phyloP scores from a whole-genome alignment of 2,797 vertebrate genomes.

The Holocentrus rufus region DNA sequence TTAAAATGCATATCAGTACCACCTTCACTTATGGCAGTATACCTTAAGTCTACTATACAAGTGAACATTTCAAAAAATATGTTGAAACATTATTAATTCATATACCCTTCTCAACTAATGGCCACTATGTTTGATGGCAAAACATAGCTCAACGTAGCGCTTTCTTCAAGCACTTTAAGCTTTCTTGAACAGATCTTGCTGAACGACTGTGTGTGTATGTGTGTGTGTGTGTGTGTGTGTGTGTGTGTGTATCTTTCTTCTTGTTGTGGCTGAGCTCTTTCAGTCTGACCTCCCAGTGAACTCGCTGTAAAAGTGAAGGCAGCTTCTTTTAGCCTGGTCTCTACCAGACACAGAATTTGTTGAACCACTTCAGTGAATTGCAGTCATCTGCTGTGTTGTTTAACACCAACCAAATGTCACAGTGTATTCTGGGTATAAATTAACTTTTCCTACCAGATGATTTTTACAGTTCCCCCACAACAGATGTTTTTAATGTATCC shows the following conservation, averaged over 20 bases:
- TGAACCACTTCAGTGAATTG: too few relatives aligned
- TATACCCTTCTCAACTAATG: background rate
- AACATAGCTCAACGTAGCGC: too few relatives aligned
- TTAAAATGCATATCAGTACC: conserved; percentile 36
- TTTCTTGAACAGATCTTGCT: background rate
- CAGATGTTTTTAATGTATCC: background rate
- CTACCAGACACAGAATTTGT: too few relatives aligned
- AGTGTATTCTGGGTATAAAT: background rate
- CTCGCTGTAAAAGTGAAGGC: background rate
- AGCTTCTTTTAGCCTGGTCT: background rate
- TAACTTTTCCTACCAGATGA: background rate
- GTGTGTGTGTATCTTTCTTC: background rate
- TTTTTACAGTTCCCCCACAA: background rate
- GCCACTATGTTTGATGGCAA: background rate
- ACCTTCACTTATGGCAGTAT: conserved; percentile 33
- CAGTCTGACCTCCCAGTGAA: background rate
- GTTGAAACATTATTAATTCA: background rate
- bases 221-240: background rate
- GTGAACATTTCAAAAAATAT: background rate
- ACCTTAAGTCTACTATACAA: background rate
- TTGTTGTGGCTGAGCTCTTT: background rate
- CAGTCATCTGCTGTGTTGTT: too few relatives aligned
- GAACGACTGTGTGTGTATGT: background rate
- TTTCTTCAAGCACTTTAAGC: too few relatives aligned
- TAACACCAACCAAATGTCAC: background rate